Conservation (phyloP, 2,797 vertebrate genomes). For the Sebastolobus altivelis region DNA sequence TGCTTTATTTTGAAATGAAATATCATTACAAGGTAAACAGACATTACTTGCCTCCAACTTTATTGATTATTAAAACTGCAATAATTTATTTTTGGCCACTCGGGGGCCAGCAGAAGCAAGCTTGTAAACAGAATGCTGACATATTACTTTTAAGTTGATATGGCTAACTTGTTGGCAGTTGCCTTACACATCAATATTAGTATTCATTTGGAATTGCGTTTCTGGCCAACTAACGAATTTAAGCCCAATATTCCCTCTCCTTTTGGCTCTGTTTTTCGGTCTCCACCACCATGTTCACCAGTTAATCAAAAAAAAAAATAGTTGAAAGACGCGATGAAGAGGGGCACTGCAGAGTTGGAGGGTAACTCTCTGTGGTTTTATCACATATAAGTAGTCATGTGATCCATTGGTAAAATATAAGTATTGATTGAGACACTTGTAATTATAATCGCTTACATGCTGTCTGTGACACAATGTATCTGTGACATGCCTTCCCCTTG, state of each 20-base stretch:
- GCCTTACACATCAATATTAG: neutral
- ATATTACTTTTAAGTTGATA: neutral
- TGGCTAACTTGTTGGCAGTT: neutral
- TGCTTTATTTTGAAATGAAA: neutral
- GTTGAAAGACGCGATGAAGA: neutral
- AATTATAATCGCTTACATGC: neutral
- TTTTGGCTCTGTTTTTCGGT: neutral
- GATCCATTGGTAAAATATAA: neutral
- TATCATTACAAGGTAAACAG: neutral
- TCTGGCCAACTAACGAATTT: neutral
- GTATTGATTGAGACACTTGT: neutral
- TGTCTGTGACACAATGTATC: slow-evolving; percentile 5
- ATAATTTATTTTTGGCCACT: neutral
- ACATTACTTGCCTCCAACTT: neutral
- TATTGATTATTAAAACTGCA: neutral
- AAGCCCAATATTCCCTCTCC: neutral
- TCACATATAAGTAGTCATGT: neutral
- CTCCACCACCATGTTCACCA: neutral
- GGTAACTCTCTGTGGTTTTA: neutral
- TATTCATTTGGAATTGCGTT: neutral
- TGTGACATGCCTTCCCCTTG: neutral
- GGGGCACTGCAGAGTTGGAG: neutral
- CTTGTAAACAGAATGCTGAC: neutral
- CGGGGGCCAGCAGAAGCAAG: neutral
- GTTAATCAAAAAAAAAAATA: neutral